phyloP scores from a whole-genome alignment of 2,113 vertebrate genomes.

The Vimba vimba region DNA sequence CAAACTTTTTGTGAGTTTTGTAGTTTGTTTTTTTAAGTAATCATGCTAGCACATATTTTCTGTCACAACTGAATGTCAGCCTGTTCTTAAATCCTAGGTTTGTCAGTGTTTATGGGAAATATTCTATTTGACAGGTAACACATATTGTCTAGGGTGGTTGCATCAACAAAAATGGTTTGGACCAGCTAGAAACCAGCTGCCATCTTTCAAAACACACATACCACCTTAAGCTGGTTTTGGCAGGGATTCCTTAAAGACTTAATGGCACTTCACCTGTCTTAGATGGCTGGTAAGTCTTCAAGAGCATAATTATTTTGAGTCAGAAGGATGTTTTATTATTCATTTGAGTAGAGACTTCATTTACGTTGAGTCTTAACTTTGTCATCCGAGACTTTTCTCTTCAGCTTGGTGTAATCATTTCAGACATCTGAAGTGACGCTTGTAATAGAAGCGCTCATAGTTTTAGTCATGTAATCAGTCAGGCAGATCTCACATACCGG shows the following conservation, averaged over 20 bases:
- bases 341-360: background rate
- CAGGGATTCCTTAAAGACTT: background rate
- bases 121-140: background rate
- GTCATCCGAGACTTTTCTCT: slow-evolving; percentile 13
- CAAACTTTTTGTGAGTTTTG: background rate
- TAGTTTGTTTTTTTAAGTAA: background rate
- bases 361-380: slow-evolving; percentile 11
- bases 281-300: slow-evolving; percentile 27
- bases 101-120: background rate
- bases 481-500: background rate
- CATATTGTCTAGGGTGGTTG: background rate
- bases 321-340: slow-evolving; percentile 25
- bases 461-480: slow-evolving; percentile 17
- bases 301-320: slow-evolving; percentile 9
- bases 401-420: slow-evolving; percentile 9
- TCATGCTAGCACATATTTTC: background rate
- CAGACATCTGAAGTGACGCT: slow-evolving; percentile 32
- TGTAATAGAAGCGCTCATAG: slow-evolving; percentile 2
- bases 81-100: background rate
- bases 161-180: background rate
- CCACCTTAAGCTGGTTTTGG: background rate
- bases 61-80: background rate
- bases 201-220: background rate
- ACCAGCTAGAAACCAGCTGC: background rate
- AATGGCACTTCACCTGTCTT: background rate